Conservation (phyloP, 2,797 vertebrate species). For the Hapalemur alaotrensis region DNA sequence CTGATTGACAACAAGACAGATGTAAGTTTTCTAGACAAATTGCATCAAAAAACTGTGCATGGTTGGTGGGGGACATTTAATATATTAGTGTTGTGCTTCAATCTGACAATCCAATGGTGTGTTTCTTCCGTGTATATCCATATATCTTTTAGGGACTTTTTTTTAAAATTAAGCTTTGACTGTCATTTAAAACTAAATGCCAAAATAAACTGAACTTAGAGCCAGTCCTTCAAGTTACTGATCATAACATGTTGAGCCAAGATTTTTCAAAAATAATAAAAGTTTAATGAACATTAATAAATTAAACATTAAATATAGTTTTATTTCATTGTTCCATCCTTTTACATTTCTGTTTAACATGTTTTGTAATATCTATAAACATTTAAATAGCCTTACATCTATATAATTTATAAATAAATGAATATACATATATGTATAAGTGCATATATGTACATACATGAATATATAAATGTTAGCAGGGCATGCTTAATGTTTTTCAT, state of each 20-base stretch:
- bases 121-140: background rate
- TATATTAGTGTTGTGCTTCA: background rate
- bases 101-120: background rate
- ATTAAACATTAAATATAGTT: background rate
- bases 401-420: background rate
- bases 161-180: background rate
- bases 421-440: background rate
- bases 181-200: background rate
- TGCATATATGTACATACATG: background rate
- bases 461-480: background rate
- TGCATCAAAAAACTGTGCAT: background rate
- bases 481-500: background rate
- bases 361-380: background rate
- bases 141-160: background rate
- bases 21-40: background rate
- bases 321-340: background rate
- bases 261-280: background rate
- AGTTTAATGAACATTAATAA: background rate
- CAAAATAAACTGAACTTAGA: background rate
- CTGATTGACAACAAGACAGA: background rate
- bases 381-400: background rate
- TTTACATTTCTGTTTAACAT: background rate
- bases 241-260: background rate
- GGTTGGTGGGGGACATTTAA: background rate
- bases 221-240: background rate